Base-by-base conservation (phyloP, 2,797 vertebrate genomes). In the Chrosomus eos region DNA sequence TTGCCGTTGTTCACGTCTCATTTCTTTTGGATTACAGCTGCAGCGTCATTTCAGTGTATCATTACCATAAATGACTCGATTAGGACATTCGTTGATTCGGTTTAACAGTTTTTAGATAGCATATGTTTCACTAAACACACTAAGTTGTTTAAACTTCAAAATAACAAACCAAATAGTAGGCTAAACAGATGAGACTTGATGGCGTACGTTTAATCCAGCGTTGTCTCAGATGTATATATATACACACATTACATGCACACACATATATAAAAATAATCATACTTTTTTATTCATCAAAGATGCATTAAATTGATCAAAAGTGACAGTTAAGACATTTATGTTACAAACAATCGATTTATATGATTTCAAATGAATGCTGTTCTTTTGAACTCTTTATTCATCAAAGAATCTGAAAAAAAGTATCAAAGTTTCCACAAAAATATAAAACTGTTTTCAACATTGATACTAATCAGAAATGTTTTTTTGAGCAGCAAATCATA, bases 11-110 rank as follows among this genome's bases (percentile, higher is more conserved):
- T 33, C 51, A 71, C 11, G 33, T 58, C 80, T 70, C 58, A 68
- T 82, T 70, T 75, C 72, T 33, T 64, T n/a, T 81, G 43, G 64
- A 80, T 76, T 76, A 70, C 51, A 66, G 74, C 6, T 13, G 1
- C 7, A 75, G n/a, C 3, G 16, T 26, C 26, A 58, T 62, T 53
- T 43, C n/a, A 60, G 48, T 43, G 74, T 33, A n/a, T 71, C 51
- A 81, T 81, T 71, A 72, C 51, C 13, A 36, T 81, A 60, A 60
- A 81, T 71, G 38, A 40, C 23, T 31, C n/a, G 3, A 55, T 55
- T 31, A 81, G 16, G 33, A 33, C 51, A 58, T 33, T 58, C 11
- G 3, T 4, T 58, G 7, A 36, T 76, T 76, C 21, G 4, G 23
- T 55, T 51, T 4, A 48, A 26, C 31, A 26, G 23, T 79, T 75